Percentiles rank a stretch among this genome's conserved stretches.
Conservation (phyloP, 2,888 invertebrate genomes). For the Podotricha telesiphe region DNA sequence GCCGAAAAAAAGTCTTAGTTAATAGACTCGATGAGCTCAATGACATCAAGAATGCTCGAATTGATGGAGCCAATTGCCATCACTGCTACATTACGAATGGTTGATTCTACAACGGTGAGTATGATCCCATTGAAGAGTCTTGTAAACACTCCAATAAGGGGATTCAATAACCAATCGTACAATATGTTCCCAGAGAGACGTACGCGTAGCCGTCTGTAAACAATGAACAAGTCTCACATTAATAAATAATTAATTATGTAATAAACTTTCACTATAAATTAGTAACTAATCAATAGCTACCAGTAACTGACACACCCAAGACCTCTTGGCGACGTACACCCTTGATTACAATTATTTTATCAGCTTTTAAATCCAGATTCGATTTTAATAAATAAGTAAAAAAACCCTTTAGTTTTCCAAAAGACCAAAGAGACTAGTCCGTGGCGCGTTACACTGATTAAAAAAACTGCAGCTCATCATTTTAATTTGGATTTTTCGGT, state of each 20-base stretch:
- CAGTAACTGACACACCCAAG: too few species aligned
- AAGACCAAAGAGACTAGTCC: too few species aligned
- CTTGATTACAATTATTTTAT: too few species aligned
- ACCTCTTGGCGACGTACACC: too few species aligned
- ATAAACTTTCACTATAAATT: neutral
- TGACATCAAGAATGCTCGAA: slow-evolving; percentile 56
- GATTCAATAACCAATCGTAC: slow-evolving; percentile 77
- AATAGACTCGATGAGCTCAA: slow-evolving; percentile 59
- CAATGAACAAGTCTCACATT: slow-evolving; percentile 13
- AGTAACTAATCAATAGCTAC: too few species aligned
- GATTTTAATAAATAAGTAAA: too few species aligned
- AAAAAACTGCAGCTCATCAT: too few species aligned
- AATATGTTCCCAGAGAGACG: slow-evolving; percentile 77
- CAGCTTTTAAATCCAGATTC: too few species aligned
- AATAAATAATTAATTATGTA: neutral
- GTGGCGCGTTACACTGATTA: too few species aligned
- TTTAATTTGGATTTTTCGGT: too few species aligned
- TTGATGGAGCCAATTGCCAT: slow-evolving; percentile 64
- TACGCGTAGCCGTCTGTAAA: slow-evolving; percentile 73
- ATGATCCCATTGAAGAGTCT: slow-evolving; percentile 76
- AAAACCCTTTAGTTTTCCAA: too few species aligned
- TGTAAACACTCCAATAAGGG: slow-evolving; percentile 69
- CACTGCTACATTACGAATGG: slow-evolving; percentile 64
- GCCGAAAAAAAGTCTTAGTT: slow-evolving; percentile 43
- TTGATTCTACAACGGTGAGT: slow-evolving; percentile 68